phyloP scores from a whole-genome alignment of 2,888 invertebrate species.

The Ormyrus thymus region DNA sequence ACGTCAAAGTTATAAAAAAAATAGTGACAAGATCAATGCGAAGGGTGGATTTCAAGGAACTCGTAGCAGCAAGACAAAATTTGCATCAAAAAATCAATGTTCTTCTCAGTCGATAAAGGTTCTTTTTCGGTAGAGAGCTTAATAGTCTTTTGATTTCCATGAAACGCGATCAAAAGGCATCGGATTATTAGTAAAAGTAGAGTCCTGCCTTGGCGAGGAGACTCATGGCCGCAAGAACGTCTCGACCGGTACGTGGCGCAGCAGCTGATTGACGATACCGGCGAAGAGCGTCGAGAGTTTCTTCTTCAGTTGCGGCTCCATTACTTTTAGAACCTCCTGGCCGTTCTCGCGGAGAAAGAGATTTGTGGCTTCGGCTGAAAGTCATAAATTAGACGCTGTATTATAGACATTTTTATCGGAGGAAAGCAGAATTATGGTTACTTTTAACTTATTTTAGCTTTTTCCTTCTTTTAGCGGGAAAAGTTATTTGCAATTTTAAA shows the following conservation, averaged over 20 bases:
- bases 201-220: background rate
- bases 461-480: no score
- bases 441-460: no score
- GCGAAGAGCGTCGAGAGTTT: constrained; percentile 81
- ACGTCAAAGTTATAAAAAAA: no score
- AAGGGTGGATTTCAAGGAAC: no score
- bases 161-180: background rate
- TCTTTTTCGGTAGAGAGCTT: no score
- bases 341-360: constrained; percentile 83
- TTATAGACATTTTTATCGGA: background rate
- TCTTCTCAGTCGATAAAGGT: no score
- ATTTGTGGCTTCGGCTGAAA: constrained; percentile 83
- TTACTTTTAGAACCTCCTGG: constrained; percentile 81
- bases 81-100: no score
- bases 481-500: background rate
- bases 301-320: constrained; percentile 82
- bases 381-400: constrained; percentile 11
- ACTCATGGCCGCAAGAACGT: constrained; percentile 77
- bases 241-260: constrained; percentile 80
- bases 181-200: constrained; percentile 2
- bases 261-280: constrained; percentile 81
- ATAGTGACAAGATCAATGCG: no score
- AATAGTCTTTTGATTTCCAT: no score
- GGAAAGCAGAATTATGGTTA: no score
- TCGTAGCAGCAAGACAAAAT: no score